Evolutionary conservation across 2,888 invertebrate species (phyloP), one percentile per base, ranked within the genome.

Genomic region (Andrena minutula): DNA sequence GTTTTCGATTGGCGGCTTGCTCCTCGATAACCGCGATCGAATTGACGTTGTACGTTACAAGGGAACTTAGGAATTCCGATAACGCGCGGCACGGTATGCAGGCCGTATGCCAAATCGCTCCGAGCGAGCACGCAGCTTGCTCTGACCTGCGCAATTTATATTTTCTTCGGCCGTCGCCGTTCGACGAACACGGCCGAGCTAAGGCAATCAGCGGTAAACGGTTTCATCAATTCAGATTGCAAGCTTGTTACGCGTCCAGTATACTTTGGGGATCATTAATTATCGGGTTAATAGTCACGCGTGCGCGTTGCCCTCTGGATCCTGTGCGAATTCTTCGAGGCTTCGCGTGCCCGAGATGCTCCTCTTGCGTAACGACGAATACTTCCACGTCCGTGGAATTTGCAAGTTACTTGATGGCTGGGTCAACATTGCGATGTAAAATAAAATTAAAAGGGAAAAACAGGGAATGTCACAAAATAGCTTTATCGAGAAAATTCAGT

Each of bases 61-160:
- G 76, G 65, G 32, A 84, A 73, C 73, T 79, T 68, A 72, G 79
- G 78, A 86, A 86, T 86, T 86, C 82, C 78, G 79, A 81, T 80
- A 78, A 74, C 78, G 75, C 51, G 77, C 60, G 23, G 76, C 26
- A 20, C 63, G 86, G 86, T 82, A 86, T 82, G 83, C 86, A 81
- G 75, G 78, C 86, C 47, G 82, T 80, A 76, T 71, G 86, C 86
- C 79, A 86, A 86, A 84, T 80, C 80, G 69, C 75, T 41, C 32
- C 30, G 32, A 70, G 75, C 72, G 65, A 56, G 69, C 76, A 64
- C 64, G 16, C 47, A 23, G 58, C 41, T 66, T 32, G 56, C 64
- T 28, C 51, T 68, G 73, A 76, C 41, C 81, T 20, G 23, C 61
- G 79, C 82, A 86, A 86, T 86, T 84, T 75, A 64, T 78, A 77